Evolutionary conservation across 2,888 invertebrate genomes (phyloP).

Genomic region (Lasioglossum leucozonium): DNA sequence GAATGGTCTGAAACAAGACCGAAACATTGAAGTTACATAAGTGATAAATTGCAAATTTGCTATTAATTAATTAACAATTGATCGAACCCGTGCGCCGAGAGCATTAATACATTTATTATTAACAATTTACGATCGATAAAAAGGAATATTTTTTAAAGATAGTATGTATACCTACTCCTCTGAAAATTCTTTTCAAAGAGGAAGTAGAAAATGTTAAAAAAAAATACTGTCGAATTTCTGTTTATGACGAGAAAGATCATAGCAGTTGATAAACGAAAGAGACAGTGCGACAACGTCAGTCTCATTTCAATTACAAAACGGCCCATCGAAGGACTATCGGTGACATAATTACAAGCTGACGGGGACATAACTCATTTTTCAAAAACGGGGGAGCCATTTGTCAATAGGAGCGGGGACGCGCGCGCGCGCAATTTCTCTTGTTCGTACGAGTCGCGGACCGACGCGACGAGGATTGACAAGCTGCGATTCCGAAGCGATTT

Average conservation of each 20-base stretch:
- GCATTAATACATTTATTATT: too few species aligned
- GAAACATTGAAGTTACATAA: too few species aligned
- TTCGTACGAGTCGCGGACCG: slow-evolving; percentile 56
- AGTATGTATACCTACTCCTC: too few species aligned
- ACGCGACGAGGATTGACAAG: slow-evolving; percentile 73
- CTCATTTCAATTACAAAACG: slow-evolving; percentile 16
- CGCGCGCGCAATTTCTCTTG: slow-evolving; percentile 58
- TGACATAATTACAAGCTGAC: slow-evolving; percentile 48
- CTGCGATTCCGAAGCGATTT: slow-evolving; percentile 71
- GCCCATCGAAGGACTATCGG: slow-evolving; percentile 38
- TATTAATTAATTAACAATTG: too few species aligned
- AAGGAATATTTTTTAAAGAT: too few species aligned
- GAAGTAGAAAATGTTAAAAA: background rate
- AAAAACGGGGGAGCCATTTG: slow-evolving; percentile 55
- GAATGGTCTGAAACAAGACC: too few species aligned
- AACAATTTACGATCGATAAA: too few species aligned
- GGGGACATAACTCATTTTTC: slow-evolving; percentile 61
- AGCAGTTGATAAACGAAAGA: slow-evolving; percentile 12
- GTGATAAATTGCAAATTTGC: too few species aligned
- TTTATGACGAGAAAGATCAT: background rate
- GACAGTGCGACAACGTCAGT: background rate
- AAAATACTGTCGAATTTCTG: background rate
- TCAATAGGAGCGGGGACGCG: slow-evolving; percentile 48
- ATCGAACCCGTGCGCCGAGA: too few species aligned
- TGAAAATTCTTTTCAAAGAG: too few species aligned